Conservation (phyloP, 2,113 vertebrate genomes). For the Myodes glareolus region DNA sequence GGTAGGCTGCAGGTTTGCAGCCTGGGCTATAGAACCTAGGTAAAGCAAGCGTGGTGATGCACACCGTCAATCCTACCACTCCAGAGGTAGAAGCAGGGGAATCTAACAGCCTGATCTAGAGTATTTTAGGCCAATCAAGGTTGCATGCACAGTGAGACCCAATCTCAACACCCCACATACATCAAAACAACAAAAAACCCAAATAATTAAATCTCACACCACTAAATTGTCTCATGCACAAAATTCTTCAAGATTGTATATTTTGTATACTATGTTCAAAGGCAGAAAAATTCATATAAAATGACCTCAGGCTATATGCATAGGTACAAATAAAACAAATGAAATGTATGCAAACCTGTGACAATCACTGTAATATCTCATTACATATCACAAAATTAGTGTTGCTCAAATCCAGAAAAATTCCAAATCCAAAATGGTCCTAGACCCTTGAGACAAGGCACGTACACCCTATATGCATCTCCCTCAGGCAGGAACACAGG, state of each 20-base stretch:
- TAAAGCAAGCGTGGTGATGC: not conserved
- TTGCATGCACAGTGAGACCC: not conserved
- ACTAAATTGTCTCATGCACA: not conserved
- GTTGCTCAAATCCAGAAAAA: not conserved
- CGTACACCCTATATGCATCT: fast-evolving
- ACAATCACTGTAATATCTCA: not conserved
- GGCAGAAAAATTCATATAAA: not conserved
- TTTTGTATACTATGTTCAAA: not conserved
- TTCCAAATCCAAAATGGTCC: not conserved
- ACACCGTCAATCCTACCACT: not conserved
- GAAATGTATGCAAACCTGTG: not conserved
- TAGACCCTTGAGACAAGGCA: not conserved
- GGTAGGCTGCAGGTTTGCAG: not conserved
- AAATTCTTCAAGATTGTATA: not conserved
- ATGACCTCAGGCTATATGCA: not conserved
- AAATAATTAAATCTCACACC: not conserved
- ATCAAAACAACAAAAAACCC: not conserved
- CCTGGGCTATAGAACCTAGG: not conserved
- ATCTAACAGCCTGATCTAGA: not conserved
- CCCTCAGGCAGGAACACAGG: not conserved
- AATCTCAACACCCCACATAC: not conserved
- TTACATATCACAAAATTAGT: not conserved
- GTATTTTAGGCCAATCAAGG: not conserved
- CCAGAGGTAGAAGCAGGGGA: not conserved
- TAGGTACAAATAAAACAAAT: not conserved